These are phyloP conservation scores for Procapra przewalskii DNA, from an alignment of 2,113 vertebrate genomes.

Conservation along the genomic window DNA sequence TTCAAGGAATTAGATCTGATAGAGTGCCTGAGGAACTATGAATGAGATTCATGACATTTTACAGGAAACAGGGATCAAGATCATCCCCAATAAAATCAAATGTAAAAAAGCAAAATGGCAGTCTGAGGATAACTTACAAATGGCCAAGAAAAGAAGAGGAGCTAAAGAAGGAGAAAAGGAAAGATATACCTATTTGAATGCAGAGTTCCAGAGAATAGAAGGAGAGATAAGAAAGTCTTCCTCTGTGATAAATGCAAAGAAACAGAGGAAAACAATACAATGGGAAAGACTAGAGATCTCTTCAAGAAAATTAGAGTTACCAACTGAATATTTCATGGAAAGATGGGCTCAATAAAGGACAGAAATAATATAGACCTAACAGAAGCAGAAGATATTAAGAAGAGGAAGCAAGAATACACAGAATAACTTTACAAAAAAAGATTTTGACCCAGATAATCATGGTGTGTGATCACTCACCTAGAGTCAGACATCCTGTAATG, in stretches of 20 bases:
- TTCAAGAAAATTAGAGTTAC: neutral
- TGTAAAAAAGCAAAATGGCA: neutral
- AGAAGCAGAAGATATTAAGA: neutral
- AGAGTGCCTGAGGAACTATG: too few species aligned
- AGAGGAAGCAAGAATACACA: too few species aligned
- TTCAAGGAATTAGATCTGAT: too few species aligned
- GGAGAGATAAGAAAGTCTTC: neutral
- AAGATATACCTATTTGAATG: neutral
- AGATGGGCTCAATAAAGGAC: neutral
- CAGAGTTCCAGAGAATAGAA: neutral
- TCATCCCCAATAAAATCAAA: neutral
- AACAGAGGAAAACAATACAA: neutral
- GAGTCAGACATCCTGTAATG: neutral
- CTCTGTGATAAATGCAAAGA: neutral
- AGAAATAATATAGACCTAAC: neutral
- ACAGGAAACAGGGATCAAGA: neutral
- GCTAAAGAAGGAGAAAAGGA: neutral
- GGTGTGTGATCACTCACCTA: neutral
- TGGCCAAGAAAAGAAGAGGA: neutral
- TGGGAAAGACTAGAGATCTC: neutral
- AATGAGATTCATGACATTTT: neutral
- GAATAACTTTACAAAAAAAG: too few species aligned
- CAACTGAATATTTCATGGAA: neutral
- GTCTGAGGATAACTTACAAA: neutral
- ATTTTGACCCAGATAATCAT: neutral